Conservation (phyloP, 2,797 vertebrate species). For the Mionectes olivaceus region DNA sequence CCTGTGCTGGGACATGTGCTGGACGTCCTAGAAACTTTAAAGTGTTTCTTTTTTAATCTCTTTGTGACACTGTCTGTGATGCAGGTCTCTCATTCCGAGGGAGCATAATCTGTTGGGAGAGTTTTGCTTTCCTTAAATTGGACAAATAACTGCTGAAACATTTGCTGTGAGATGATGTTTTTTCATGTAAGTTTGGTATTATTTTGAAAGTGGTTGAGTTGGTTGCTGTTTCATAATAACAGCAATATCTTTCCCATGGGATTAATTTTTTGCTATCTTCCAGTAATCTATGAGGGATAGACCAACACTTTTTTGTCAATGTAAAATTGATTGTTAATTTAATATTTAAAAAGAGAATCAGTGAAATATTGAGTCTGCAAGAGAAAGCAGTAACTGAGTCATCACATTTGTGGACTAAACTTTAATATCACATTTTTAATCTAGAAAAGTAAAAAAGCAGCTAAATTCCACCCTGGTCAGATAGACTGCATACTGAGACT, state of each 20-base stretch:
- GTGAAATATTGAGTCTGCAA: neutral
- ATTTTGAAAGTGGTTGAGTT: neutral
- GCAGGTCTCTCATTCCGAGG: neutral
- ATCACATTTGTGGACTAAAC: neutral
- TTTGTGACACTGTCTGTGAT: neutral
- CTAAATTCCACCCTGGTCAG: neutral
- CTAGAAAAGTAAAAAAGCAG: conserved; percentile 11
- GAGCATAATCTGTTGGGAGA: neutral
- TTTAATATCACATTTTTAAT: conserved; percentile 21
- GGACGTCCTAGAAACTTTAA: neutral
- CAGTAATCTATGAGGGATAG: neutral
- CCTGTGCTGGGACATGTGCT: neutral
- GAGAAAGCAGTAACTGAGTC: neutral
- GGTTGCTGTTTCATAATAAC: neutral
- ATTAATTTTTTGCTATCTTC: neutral
- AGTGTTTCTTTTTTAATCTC: neutral
- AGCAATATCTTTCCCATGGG: neutral
- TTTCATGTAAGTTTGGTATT: neutral
- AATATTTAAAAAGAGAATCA: conserved; percentile 33
- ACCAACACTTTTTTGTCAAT: neutral
- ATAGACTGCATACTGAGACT: conserved; percentile 21
- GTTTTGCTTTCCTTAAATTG: neutral
- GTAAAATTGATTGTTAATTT: conserved; percentile 1
- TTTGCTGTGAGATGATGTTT: neutral
- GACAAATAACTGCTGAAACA: neutral